phyloP scores from a whole-genome alignment of 1,140 invertebrate genomes.

The Samia ricini region DNA sequence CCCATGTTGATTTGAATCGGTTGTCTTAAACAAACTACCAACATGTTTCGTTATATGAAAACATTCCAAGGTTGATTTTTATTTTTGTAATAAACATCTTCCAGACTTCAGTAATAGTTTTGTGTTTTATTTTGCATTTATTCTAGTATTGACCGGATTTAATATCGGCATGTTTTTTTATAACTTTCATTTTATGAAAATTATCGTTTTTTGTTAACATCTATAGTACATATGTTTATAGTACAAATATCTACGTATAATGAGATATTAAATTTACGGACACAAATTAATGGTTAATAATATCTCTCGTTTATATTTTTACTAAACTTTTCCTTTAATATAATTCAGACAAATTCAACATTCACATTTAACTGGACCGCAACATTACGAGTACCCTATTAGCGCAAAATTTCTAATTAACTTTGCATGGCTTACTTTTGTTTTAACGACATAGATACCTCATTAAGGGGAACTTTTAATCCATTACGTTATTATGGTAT shows the following conservation, averaged over 20 bases:
- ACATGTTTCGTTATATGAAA: no score
- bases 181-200: no score
- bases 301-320: background rate
- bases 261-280: background rate
- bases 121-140: no score
- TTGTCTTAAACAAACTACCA: no score
- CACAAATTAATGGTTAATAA: background rate
- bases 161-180: no score
- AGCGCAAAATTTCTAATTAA: conserved; percentile 10
- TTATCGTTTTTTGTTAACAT: no score
- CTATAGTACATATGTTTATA: no score
- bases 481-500: background rate
- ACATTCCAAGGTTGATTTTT: background rate
- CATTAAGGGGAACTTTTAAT: background rate
- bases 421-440: background rate
- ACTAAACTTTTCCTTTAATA: background rate
- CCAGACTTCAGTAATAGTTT: background rate
- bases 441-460: background rate
- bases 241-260: no score
- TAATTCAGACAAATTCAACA: background rate
- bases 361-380: background rate
- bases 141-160: no score
- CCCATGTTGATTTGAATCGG: background rate
- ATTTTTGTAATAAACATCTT: background rate
- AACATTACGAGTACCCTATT: conserved; percentile 9